These are phyloP conservation scores for Pollenia labialis DNA, from an alignment of 2,888 invertebrate species.

Conservation along the genomic window DNA sequence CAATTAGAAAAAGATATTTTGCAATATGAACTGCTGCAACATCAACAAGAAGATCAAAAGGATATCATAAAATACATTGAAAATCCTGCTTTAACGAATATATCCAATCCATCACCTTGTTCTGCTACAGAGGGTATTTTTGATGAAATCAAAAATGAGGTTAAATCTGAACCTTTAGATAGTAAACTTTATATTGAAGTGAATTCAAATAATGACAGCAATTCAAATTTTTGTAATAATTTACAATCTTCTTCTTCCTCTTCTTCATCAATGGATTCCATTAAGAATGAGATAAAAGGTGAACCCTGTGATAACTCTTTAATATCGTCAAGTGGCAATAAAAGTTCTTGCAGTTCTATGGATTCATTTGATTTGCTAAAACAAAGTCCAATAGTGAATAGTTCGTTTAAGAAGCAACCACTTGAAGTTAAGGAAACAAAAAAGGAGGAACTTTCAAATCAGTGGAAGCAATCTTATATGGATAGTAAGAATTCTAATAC, in stretches of 20 bases:
- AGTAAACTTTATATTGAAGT: constrained; percentile 25
- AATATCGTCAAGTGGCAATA: constrained; percentile 45
- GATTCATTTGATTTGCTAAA: constrained; percentile 81
- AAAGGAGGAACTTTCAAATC: constrained; percentile 61
- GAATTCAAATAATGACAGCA: constrained; percentile 53
- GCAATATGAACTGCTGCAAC: constrained; percentile 72
- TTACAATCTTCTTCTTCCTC: constrained; percentile 53
- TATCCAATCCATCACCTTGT: constrained; percentile 23
- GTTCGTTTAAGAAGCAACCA: constrained; percentile 46
- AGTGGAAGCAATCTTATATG: constrained; percentile 55
- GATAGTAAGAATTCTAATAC: constrained; percentile 62
- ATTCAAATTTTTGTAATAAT: constrained; percentile 63
- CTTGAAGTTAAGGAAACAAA: constrained; percentile 47
- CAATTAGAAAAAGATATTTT: constrained; percentile 83
- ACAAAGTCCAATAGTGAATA: constrained; percentile 74
- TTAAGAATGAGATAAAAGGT: constrained; percentile 81
- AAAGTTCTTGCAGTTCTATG: constrained; percentile 73
- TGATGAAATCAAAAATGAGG: constrained; percentile 69
- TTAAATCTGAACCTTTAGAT: constrained; percentile 62
- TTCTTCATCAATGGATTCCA: constrained; percentile 67
- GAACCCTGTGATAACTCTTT: constrained; percentile 77
- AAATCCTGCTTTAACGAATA: background rate
- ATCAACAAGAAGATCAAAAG: constrained; percentile 62
- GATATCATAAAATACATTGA: constrained; percentile 8
- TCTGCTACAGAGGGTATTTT: constrained; percentile 34